Evolutionary conservation across 2,113 vertebrate species (phyloP).

Genomic region (Semnornis frantzii): DNA sequence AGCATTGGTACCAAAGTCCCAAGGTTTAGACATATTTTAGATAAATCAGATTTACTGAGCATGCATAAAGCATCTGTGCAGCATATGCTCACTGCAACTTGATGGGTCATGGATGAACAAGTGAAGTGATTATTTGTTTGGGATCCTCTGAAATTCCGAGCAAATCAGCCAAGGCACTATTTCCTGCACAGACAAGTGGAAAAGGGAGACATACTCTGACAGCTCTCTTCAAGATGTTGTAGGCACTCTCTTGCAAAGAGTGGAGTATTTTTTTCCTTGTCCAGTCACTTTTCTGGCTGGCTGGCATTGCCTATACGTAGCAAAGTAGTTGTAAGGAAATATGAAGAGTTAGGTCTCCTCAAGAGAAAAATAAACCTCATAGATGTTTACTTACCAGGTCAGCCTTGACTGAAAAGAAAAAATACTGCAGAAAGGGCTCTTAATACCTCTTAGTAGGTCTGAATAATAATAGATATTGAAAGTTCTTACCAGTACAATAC

Average conservation of each 20-base stretch:
- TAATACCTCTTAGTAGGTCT: not conserved
- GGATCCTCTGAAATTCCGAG: not conserved
- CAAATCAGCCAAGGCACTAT: not conserved
- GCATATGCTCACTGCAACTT: not conserved
- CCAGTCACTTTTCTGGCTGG: not conserved
- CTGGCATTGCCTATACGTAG: not conserved
- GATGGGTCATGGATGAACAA: not conserved
- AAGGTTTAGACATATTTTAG: not conserved
- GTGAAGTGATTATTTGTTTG: not conserved
- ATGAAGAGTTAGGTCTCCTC: not conserved
- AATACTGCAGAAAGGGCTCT: not conserved
- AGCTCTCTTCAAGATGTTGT: not conserved
- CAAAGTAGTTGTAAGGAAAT: not conserved
- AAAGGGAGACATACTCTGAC: not conserved
- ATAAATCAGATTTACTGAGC: not conserved
- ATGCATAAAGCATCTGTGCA: not conserved
- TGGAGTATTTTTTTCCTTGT: not conserved
- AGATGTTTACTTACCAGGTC: not conserved
- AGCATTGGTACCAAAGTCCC: not conserved
- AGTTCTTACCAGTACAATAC: not conserved
- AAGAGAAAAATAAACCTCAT: rapidly evolving
- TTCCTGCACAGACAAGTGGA: not conserved
- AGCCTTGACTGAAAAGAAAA: not conserved
- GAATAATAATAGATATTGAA: not conserved
- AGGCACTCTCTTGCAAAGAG: not conserved